Evolutionary conservation across 2,113 vertebrate species (phyloP).

Genomic region (Rhinoderma darwinii): DNA sequence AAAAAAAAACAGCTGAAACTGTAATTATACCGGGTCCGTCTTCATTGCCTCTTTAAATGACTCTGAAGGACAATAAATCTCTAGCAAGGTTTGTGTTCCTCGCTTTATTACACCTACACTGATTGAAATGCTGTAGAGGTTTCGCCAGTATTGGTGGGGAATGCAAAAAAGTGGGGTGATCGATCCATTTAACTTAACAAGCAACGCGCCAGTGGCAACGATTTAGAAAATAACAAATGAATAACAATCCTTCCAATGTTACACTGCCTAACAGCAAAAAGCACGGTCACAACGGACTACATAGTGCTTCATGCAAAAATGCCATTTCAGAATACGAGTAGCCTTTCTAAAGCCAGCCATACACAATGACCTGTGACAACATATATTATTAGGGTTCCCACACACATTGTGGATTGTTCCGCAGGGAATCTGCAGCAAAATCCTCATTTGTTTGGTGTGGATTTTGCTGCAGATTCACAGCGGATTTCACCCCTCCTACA

Average conservation of each 20-base stretch:
- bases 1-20: background rate
- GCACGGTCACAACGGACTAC: background rate
- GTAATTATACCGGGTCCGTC: background rate
- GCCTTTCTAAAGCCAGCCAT: background rate
- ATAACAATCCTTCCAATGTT: background rate
- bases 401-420: no score
- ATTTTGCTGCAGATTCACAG: no score
- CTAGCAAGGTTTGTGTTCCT: background rate
- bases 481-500: no score
- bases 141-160: background rate
- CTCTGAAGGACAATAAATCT: constrained; percentile 12
- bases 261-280: background rate
- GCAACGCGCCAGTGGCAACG: background rate
- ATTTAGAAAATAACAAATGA: background rate
- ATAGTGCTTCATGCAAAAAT: background rate
- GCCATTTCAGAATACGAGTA: background rate
- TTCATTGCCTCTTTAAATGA: constrained; percentile 2
- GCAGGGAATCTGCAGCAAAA: no score
- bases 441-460: no score
- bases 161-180: constrained; percentile 4
- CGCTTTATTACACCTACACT: background rate
- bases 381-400: no score
- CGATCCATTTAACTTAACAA: constrained; percentile 16
- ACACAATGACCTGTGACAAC: no score
- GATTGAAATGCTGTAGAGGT: background rate